Evolutionary conservation across 2,888 invertebrate species (phyloP).

Genomic region (Acronicta aceris): DNA sequence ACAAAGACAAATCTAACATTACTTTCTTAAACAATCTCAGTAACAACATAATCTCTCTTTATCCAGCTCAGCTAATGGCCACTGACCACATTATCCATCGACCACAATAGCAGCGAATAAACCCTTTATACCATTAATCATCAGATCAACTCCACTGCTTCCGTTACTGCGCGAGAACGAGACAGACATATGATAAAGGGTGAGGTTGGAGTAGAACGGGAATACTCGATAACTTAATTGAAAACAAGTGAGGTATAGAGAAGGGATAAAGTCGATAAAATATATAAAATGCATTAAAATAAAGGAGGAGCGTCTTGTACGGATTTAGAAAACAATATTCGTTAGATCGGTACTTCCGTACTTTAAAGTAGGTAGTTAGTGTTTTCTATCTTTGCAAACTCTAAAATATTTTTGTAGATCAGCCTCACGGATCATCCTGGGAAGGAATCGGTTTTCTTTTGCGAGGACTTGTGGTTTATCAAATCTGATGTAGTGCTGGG

Average conservation of each 20-base stretch:
- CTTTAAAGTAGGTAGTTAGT: too few relatives aligned
- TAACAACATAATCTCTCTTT: constrained; percentile 49
- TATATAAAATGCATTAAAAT: not conserved
- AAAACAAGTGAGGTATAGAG: constrained; percentile 73
- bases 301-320: too few relatives aligned
- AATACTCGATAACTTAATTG: constrained; percentile 84
- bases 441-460: too few relatives aligned
- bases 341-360: too few relatives aligned
- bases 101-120: constrained; percentile 56
- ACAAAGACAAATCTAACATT: constrained; percentile 41
- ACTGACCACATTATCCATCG: constrained; percentile 45
- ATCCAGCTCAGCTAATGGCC: constrained; percentile 44
- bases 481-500: too few relatives aligned
- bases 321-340: too few relatives aligned
- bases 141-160: constrained; percentile 79
- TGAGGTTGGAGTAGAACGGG: constrained; percentile 58
- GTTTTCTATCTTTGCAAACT: too few relatives aligned
- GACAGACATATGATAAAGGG: constrained; percentile 47
- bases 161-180: constrained; percentile 73
- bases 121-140: constrained; percentile 80
- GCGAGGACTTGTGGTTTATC: too few relatives aligned
- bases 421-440: too few relatives aligned
- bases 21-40: constrained; percentile 44
- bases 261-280: constrained; percentile 50
- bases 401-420: too few relatives aligned